These are phyloP conservation scores for Heliconius aoede DNA, from an alignment of 2,888 invertebrate species.

Conservation along the genomic window DNA sequence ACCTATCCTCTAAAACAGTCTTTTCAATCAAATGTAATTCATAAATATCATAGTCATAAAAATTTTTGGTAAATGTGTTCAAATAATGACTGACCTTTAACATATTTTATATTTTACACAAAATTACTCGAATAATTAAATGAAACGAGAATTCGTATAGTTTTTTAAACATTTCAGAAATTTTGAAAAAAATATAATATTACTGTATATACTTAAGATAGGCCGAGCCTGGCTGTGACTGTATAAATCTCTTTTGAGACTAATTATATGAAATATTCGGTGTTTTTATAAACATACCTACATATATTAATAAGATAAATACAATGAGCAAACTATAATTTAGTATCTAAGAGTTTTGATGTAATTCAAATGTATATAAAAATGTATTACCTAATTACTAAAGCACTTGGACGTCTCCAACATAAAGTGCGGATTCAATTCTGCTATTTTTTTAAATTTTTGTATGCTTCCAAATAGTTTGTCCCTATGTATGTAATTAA, in stretches of 20 bases:
- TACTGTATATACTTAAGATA: not conserved
- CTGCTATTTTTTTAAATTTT: no score
- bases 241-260: slow-evolving; percentile 28
- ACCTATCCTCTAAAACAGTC: no score
- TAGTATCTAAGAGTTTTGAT: no score
- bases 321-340: no score
- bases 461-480: no score
- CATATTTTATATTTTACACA: not conserved
- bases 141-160: not conserved
- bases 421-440: no score
- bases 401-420: no score
- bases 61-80: not conserved
- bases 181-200: not conserved
- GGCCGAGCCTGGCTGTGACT: slow-evolving; percentile 26
- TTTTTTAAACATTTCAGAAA: not conserved
- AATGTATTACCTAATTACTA: no score
- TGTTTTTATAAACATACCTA: slow-evolving; percentile 9
- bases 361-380: no score
- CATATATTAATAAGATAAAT: not conserved
- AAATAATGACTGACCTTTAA: not conserved
- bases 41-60: no score
- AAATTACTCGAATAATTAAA: not conserved
- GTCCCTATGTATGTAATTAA: no score
- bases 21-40: not conserved
- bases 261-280: not conserved